Base-by-base conservation (phyloP, 2,888 invertebrate genomes). In the Nasonia oneida region DNA sequence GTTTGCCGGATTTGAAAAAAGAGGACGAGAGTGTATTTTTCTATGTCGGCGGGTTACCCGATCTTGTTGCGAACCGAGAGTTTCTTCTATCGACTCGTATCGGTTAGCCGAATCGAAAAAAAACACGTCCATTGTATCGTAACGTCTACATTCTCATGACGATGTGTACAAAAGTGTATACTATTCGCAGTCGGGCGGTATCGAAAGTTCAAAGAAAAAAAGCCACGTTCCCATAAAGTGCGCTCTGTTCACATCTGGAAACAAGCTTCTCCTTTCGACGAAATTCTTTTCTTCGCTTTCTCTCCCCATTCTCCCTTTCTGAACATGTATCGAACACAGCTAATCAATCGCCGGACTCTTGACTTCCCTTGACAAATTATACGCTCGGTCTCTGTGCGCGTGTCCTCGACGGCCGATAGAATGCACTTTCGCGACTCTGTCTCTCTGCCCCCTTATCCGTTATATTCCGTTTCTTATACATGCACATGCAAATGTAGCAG, bases 21-120 rank as follows among this genome's bases (percentile, higher is more conserved):
- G 70, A 64, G 47, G 74, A 74, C 67, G 57, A 39, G 70, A n/a
- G 74, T 1, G 50, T 70, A 23, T 80, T 67, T 84, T 77, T 64
- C 64, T 81, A 86, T 84, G 84, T 86, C 84, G 83, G 15, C 47
- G 74, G 80, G 86, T 86, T 81, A 81, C 73, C 74, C 18, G 86
- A 85, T 88, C 61, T 80, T 64, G 6, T 61, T n/a, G n/a, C 23
- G 5, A 61, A 61, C 53, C 15, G 5, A 53, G 53, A 53, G 15
- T 18, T 53, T 53, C 53, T 53, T 53, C 53, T 0, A 53, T 15
- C 2, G 15, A 5, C 18, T 64, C n/a, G 53, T 64, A 64, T 64
- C 6, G 29, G 10, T 64, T 64, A 23, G 29, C n/a, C 5, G 1
- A 61, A 61, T 23, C 61, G 29, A 29, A 64, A 29, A 29, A 23